Evolutionary conservation across 2,797 vertebrate species (phyloP).

Genomic region (Platyrinchus mystaceus): DNA sequence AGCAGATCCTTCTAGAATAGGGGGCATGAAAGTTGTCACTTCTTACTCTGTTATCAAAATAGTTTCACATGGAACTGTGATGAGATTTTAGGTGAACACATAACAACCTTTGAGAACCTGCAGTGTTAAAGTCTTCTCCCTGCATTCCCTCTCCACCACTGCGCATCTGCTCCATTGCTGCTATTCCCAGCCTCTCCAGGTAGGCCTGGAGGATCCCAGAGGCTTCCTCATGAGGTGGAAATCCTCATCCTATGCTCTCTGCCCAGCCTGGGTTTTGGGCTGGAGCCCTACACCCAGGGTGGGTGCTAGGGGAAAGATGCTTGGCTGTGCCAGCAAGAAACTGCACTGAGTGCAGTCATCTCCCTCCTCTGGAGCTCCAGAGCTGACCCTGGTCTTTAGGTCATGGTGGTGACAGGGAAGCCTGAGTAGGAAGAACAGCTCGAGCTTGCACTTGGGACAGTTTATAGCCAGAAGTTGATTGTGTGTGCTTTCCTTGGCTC

Average conservation of each 20-base stretch:
- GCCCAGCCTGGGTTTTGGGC: not conserved
- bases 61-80: not conserved
- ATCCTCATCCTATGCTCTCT: not conserved
- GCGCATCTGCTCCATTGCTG: accelerated
- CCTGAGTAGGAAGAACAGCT: not conserved
- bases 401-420: not conserved
- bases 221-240: not conserved
- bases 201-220: not conserved
- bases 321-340: not conserved
- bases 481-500: not conserved
- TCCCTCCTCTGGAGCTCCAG: not conserved
- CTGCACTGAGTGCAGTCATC: accelerated
- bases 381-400: not conserved
- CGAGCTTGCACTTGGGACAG: not conserved
- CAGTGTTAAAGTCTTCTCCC: not conserved
- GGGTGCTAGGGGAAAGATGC: not conserved
- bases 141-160: not conserved
- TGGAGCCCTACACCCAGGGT: not conserved
- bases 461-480: not conserved
- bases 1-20: not conserved
- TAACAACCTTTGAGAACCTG: not conserved
- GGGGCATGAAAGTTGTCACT: not conserved
- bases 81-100: not conserved
- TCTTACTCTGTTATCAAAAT: not conserved
- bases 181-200: not conserved